Evolutionary conservation across 2,797 vertebrate genomes (phyloP).

Genomic region (Ptychadena robeensis): DNA sequence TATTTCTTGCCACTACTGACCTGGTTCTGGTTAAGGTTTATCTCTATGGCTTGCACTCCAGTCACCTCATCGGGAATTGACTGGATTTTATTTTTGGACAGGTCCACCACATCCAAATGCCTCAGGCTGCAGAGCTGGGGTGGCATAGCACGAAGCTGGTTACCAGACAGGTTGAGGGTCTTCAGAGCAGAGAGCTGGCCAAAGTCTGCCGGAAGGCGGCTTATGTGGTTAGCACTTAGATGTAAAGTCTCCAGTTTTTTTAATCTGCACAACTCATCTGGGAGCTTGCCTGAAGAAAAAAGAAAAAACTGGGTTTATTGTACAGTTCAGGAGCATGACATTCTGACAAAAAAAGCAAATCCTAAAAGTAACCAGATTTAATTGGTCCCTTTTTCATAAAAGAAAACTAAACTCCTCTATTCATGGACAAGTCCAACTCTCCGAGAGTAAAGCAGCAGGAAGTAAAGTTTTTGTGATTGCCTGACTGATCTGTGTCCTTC

Average conservation of each 20-base stretch:
- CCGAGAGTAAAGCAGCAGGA: no score
- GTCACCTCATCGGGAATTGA: conserved; percentile 82
- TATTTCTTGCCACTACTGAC: conserved; percentile 66
- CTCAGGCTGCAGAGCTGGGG: conserved; percentile 82
- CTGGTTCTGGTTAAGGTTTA: conserved; percentile 99
- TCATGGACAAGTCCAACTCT: no score
- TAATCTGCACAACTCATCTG: conserved; percentile 87
- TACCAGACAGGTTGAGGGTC: conserved; percentile 88
- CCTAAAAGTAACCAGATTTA: no score
- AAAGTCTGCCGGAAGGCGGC: conserved; percentile 79
- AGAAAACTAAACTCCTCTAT: no score
- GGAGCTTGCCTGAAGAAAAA: conserved; percentile 78
- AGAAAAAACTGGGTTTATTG: background rate
- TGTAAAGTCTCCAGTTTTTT: conserved; percentile 93
- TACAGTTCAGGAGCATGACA: no score
- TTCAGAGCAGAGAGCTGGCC: conserved; percentile 87
- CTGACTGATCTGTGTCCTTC: no score
- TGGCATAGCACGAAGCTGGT: conserved; percentile 86
- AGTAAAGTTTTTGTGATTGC: no score
- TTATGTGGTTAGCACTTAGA: conserved; percentile 86
- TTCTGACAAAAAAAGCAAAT: no score
- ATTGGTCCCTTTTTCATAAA: no score
- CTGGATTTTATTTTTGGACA: conserved; percentile 91
- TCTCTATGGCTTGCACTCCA: conserved; percentile 90
- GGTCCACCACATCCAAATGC: conserved; percentile 90